Evolutionary conservation across 2,888 invertebrate species (phyloP), one percentile per base, ranked within the genome.

Genomic region (Hydrotaea diabolus): DNA sequence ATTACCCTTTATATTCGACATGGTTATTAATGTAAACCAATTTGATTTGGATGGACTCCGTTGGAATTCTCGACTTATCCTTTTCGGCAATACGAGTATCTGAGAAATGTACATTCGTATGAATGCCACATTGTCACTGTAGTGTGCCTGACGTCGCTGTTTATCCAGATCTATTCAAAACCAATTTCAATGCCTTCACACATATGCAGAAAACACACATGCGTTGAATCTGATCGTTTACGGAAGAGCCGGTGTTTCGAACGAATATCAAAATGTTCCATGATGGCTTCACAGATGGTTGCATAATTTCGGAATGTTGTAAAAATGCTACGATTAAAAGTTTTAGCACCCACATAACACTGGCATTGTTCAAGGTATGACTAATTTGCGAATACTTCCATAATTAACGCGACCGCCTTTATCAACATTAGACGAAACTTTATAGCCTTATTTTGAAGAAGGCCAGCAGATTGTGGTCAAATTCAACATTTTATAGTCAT

Each of bases 271-370:
- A 49, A 15, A 49, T 49, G 13, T n/a, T 49, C 31, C 31, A 49
- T 31, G 62, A n/a, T n/a, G n/a, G 21, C 31, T 26, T 15, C 2
- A 31, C 26, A 31, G 17, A 15, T 15, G 31, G 31, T 62, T 31
- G 62, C 62, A 62, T 15, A 62, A 13, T 17, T 64, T 64, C 17
- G 36, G 31, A 64, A 9, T 64, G 62, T 17, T 64, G 26, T 64
- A 36, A 62, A 62, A 62, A 4, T 5, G 23, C 26, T n/a, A 49
- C 49, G 15, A 36, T 64, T 26, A 49, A 49, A 31, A 36, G 5
- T 64, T 36, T 64, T 64, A 64, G n/a, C 62, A 62, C 62, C 62
- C 62, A 62, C 62, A 36, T 62, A n/a, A 62, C n/a, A 36, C 21
- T 31, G 62, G 36, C 31, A 26, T 49, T 49, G 49, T 11, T 21